Evolutionary conservation across 2,113 vertebrate species (phyloP), one percentile per base, ranked within the genome.

Genomic region (Cathartes aura): DNA sequence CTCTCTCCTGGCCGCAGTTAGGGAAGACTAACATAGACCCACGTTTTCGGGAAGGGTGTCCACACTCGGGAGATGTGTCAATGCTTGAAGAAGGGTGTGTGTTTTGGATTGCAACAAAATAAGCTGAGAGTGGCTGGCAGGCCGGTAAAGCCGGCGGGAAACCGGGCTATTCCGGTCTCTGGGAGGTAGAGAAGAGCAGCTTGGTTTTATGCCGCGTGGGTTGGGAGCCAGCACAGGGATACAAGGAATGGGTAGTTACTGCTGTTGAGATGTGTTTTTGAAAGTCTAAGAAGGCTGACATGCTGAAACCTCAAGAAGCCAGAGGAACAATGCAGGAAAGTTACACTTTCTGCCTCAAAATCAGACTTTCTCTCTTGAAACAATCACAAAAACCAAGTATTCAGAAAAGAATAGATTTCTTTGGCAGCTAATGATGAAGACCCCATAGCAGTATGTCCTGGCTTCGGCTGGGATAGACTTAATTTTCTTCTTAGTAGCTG

Each of bases 21-120:
- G 17, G 23, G 78, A 90, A 97, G 67, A 92, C 9, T 62, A 95
- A 89, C 93, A 96, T 5, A 82, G 52, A 58, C 63, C 36, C 50
- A 52, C 4, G 12, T 90, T 97, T 95, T 90, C 67, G 79, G 93
- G 93, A 97, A 96, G 79, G 50, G 67, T 76, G 92, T 89, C 80
- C 92, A 43, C 82, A 55, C 53, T 18, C 7, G 2, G 92, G 70
- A 93, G 93, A 92, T 88, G 95, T 60, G 92, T 93, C 92, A 95
- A 80, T 50, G 88, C 82, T 70, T 80, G 78, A 74, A 90, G 82
- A 80, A 95, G 94, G 94, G 67, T 63, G 90, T 96, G 93, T 96
- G 68, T 93, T 95, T 94, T 70, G 93, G 72, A 93, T 83, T 83
- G 67, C 75, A 92, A 48, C 79, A 93, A 93, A 96, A 94, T 58